These are phyloP conservation scores for Xiphophorus hellerii DNA, from an alignment of 2,113 vertebrate species.

Conservation along the genomic window DNA sequence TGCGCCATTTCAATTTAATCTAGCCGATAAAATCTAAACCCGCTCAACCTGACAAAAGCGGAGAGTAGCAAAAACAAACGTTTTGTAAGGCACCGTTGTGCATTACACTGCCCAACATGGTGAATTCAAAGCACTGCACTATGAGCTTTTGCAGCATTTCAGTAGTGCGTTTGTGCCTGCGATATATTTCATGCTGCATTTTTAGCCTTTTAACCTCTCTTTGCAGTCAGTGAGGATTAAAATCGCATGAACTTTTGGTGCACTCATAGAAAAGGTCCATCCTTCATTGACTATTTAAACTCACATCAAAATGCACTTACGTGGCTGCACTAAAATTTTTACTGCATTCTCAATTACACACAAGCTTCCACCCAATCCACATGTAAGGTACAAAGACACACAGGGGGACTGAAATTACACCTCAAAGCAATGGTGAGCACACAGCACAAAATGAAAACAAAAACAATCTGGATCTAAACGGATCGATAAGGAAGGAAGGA, in stretches of 20 bases:
- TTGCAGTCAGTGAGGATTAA: slow-evolving; percentile 22
- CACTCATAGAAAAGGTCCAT: slow-evolving; percentile 14
- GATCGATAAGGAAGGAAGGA: neutral
- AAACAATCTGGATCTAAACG: neutral
- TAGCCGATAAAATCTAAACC: too few species aligned
- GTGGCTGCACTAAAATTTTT: slow-evolving; percentile 19
- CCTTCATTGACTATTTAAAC: slow-evolving; percentile 25
- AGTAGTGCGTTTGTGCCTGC: neutral
- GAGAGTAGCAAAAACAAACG: neutral
- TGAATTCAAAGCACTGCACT: neutral
- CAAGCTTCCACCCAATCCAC: neutral
- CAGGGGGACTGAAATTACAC: neutral
- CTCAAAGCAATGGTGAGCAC: neutral
- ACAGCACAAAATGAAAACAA: neutral
- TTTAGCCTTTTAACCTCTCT: slow-evolving; percentile 7
- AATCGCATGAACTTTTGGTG: neutral
- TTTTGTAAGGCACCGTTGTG: too few species aligned
- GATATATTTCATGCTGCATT: slow-evolving; percentile 4
- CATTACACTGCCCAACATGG: too few species aligned
- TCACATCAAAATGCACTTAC: slow-evolving; percentile 22
- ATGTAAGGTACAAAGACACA: neutral
- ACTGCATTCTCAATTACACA: slow-evolving; percentile 13
- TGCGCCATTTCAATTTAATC: too few species aligned
- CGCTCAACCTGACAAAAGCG: neutral
- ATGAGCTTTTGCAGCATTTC: neutral